Base-by-base conservation (phyloP, 2,888 invertebrate genomes). In the Xylophagus ater region DNA sequence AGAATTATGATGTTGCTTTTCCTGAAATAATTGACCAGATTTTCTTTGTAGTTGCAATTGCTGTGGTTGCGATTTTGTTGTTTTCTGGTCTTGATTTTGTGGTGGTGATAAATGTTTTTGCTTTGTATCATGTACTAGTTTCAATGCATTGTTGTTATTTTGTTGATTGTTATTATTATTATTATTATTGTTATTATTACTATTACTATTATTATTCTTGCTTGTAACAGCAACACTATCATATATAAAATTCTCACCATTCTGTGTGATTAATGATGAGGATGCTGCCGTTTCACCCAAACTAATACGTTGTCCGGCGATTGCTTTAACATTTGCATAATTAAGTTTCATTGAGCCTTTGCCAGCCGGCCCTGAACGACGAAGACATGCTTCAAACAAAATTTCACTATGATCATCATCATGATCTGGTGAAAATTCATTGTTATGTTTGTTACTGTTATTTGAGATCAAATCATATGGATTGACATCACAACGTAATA, bases 401-500 rank as follows among this genome's bases (percentile, higher is more conserved):
- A n/a, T n/a, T n/a, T n/a, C n/a, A n/a, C n/a, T n/a, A n/a, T n/a
- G n/a, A 49, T 70, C 69, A 50, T 71, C 68, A 49, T 68, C 66
- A 58, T 68, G 66, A 26, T 65, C 66, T 46, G 57, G 52, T 44
- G 53, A 51, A 47, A 58, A 70, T 53, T 51, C 70, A 66, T 57
- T 71, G 65, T 47, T 66, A 58, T 55, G 51, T 57, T n/a, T 60
- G 56, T 30, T 54, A 30, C 35, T 28, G 40, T 36, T 69, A 46
- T 67, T 67, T 59, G 81, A 77, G 51, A 86, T 76, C 55, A 87
- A 69, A 48, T 84, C 81, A 57, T 87, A 87, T 3, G 87, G 85
- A 62, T 86, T 87, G 26, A 87, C 81, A 58, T 82, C 77, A 65
- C 86, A 87, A 51, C 84, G 81, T 28, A 87, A 66, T 47, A 87